Conservation (phyloP, 2,797 vertebrate genomes). For the Synaphobranchus kaupii region DNA sequence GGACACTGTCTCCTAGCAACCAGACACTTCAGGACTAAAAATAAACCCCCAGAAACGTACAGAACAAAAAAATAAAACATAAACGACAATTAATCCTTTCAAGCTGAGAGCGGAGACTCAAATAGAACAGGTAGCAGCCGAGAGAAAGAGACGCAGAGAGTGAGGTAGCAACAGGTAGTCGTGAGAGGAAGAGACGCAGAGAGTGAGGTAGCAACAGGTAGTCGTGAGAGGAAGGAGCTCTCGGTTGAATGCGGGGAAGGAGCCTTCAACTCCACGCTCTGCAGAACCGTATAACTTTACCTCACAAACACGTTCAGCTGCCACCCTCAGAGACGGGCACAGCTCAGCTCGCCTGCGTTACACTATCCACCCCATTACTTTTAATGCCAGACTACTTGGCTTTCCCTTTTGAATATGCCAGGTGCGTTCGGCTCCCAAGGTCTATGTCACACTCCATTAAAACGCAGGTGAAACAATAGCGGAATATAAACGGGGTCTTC, state of each 20-base stretch:
- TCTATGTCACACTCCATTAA: slow-evolving; percentile 26
- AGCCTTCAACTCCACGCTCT: slow-evolving; percentile 18
- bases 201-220: slow-evolving; percentile 76
- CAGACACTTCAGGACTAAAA: slow-evolving; percentile 82
- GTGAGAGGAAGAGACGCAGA: slow-evolving; percentile 48
- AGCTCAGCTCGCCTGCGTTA: background rate
- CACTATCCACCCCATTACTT: background rate
- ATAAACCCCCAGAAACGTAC: slow-evolving; percentile 77
- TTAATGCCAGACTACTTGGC: background rate
- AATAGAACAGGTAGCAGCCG: slow-evolving; percentile 66
- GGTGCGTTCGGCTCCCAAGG: background rate
- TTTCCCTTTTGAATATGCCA: background rate
- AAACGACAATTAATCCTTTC: slow-evolving; percentile 79
- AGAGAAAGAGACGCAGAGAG: slow-evolving; percentile 51
- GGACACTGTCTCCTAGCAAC: slow-evolving; percentile 80
- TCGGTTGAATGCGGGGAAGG: slow-evolving; percentile 44
- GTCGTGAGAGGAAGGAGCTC: slow-evolving; percentile 64
- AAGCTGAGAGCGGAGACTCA: slow-evolving; percentile 67
- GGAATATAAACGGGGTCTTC: slow-evolving; percentile 35
- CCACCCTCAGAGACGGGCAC: background rate
- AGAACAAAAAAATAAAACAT: slow-evolving; percentile 80
- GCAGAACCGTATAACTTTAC: background rate
- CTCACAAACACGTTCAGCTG: background rate
- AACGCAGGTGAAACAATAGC: slow-evolving; percentile 14
- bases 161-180: slow-evolving; percentile 77